phyloP scores from a whole-genome alignment of 1,140 invertebrate genomes.

The Drosophila erecta region DNA sequence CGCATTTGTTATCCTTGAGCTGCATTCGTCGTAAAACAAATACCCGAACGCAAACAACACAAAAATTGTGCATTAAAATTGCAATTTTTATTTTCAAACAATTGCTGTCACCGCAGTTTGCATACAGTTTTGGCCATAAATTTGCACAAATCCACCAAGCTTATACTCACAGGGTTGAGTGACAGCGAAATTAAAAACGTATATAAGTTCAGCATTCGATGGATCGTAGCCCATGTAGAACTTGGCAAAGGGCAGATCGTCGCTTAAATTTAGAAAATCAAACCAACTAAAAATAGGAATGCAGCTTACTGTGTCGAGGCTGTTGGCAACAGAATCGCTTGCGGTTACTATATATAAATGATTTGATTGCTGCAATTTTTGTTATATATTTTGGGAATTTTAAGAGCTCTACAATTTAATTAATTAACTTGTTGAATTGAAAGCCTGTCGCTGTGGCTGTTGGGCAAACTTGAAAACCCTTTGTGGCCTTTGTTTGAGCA shows the following conservation, averaged over 20 bases:
- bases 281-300: conserved; percentile 51
- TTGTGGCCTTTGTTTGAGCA: conserved; percentile 23
- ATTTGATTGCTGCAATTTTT: not conserved
- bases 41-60: conserved; percentile 4
- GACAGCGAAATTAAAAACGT: conserved; percentile 58
- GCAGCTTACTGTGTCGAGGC: conserved; percentile 70
- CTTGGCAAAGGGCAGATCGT: conserved; percentile 46
- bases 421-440: conserved; percentile 45
- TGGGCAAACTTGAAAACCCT: conserved; percentile 16
- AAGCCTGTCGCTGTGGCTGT: conserved; percentile 1
- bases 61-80: conserved; percentile 33
- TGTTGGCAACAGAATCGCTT: conserved; percentile 52
- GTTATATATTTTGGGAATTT: conserved; percentile 1
- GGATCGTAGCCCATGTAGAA: conserved; percentile 1
- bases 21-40: conserved; percentile 43
- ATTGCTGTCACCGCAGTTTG: conserved; percentile 32
- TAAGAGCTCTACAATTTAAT: no score
- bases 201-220: conserved; percentile 25
- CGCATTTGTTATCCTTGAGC: conserved; percentile 81
- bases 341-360: conserved; percentile 19
- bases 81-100: conserved; percentile 67
- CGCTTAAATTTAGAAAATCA: conserved; percentile 50
- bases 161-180: conserved; percentile 13
- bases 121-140: conserved; percentile 58
- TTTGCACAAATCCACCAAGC: conserved; percentile 31